A percentile compares a stretch with the other conserved stretches of the same genome.
Conservation (phyloP, 2,888 invertebrate species). For the Acrobasis repandana region DNA sequence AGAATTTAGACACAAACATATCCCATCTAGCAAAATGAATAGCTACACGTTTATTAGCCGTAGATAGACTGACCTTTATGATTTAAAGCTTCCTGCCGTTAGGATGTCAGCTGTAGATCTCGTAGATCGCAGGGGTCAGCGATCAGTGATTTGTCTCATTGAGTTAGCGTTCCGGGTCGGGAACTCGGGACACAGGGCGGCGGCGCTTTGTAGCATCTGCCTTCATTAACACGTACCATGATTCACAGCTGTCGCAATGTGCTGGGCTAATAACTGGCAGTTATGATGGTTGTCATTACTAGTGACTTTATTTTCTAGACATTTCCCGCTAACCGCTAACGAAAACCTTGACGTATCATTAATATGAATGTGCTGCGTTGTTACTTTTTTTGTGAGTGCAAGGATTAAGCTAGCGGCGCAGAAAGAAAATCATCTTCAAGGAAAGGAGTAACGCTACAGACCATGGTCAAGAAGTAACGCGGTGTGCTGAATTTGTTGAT, state of each 20-base stretch:
- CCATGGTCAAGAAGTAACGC: too few relatives aligned
- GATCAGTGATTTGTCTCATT: constrained; percentile 52
- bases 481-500: too few relatives aligned
- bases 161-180: constrained; percentile 59
- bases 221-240: constrained; percentile 55
- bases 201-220: constrained; percentile 63
- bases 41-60: neutral
- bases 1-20: too few relatives aligned
- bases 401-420: too few relatives aligned
- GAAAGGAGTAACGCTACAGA: too few relatives aligned
- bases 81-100: constrained; percentile 7
- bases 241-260: constrained; percentile 41
- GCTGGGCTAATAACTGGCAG: neutral
- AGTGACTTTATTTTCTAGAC: too few relatives aligned
- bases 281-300: neutral
- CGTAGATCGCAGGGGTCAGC: constrained; percentile 33
- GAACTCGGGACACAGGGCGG: constrained; percentile 44
- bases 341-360: too few relatives aligned
- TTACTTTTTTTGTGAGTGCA: too few relatives aligned
- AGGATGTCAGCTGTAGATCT: constrained; percentile 33
- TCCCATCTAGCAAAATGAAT: too few relatives aligned
- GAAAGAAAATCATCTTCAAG: too few relatives aligned
- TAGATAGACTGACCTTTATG: neutral
- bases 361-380: too few relatives aligned
- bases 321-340: too few relatives aligned